Conservation (phyloP, 2,797 vertebrate species). For the Ctenopoma kingsleyae region DNA sequence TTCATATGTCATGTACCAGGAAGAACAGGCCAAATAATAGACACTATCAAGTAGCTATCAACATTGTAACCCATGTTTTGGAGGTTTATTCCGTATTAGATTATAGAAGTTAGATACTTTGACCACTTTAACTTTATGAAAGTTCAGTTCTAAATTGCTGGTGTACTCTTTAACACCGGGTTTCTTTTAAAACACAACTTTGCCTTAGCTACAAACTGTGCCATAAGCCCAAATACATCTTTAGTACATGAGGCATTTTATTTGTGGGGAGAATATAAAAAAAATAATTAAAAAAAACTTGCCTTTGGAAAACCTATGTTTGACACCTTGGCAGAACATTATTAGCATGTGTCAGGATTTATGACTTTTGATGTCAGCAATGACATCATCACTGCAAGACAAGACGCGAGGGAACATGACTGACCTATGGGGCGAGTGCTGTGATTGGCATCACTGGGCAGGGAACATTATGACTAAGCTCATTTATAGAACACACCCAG, state of each 20-base stretch:
- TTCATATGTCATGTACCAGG: too few relatives aligned
- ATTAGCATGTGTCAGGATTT: constrained; percentile 46
- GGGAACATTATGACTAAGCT: constrained; percentile 68
- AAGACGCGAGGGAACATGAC: constrained; percentile 54
- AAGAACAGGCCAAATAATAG: neutral
- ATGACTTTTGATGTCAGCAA: constrained; percentile 58
- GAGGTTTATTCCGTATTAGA: neutral
- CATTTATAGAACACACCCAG: constrained; percentile 66
- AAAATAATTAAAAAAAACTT: neutral
- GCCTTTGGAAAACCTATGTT: constrained; percentile 47
- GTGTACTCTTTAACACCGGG: neutral
- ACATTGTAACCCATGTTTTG: neutral
- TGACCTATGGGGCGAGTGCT: constrained; percentile 51
- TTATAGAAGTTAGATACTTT: neutral
- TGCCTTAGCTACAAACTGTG: neutral
- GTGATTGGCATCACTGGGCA: constrained; percentile 72
- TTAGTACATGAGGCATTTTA: constrained; percentile 29
- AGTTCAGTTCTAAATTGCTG: neutral
- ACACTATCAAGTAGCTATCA: neutral
- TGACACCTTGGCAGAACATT: constrained; percentile 60
- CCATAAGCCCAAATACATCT: constrained; percentile 20
- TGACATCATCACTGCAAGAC: constrained; percentile 73
- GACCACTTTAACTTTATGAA: neutral
- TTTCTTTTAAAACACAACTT: constrained; percentile 13
- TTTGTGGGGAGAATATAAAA: constrained; percentile 38